Percentiles rank a stretch among this genome's conserved stretches.
These are phyloP conservation scores for Drosophila aldrichi DNA, from an alignment of 2,888 invertebrate genomes.

Conservation along the genomic window DNA sequence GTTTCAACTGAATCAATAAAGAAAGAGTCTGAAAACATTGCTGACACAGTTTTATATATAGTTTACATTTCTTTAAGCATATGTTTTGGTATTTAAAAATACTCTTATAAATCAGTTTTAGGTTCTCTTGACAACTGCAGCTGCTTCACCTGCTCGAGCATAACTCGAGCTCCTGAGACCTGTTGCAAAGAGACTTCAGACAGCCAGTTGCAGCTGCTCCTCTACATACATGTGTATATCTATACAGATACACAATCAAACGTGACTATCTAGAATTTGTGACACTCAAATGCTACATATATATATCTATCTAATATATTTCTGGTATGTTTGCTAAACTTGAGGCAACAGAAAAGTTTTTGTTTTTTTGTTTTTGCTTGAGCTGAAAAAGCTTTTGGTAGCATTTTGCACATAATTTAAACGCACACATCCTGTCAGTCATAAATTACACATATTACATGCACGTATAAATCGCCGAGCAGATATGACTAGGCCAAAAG, in stretches of 20 bases:
- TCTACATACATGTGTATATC: background rate
- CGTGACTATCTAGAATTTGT: slow-evolving; percentile 49
- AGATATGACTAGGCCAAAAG: slow-evolving; percentile 58
- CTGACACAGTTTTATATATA: too few relatives aligned
- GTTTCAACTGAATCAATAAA: too few relatives aligned
- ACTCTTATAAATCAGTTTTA: too few relatives aligned
- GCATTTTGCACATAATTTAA: slow-evolving; percentile 77
- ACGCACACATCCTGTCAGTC: slow-evolving; percentile 75
- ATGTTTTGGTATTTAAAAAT: too few relatives aligned
- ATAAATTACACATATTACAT: slow-evolving; percentile 80
- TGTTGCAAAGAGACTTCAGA: slow-evolving; percentile 1
- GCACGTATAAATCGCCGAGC: slow-evolving; percentile 77
- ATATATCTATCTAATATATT: slow-evolving; percentile 3
- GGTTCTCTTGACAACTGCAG: background rate
- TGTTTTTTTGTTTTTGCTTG: slow-evolving; percentile 9
- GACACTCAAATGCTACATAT: slow-evolving; percentile 7
- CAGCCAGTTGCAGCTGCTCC: background rate
- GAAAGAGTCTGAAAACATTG: too few relatives aligned
- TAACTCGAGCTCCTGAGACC: background rate
- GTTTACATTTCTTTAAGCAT: too few relatives aligned
- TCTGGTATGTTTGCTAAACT: slow-evolving; percentile 35
- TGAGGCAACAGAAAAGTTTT: slow-evolving; percentile 40
- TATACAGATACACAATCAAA: slow-evolving; percentile 30
- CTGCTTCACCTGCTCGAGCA: background rate
- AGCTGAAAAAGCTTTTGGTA: slow-evolving; percentile 52